phyloP scores from a whole-genome alignment of 64 coral and sea anemone species.

The Stichodactyla helianthus region DNA sequence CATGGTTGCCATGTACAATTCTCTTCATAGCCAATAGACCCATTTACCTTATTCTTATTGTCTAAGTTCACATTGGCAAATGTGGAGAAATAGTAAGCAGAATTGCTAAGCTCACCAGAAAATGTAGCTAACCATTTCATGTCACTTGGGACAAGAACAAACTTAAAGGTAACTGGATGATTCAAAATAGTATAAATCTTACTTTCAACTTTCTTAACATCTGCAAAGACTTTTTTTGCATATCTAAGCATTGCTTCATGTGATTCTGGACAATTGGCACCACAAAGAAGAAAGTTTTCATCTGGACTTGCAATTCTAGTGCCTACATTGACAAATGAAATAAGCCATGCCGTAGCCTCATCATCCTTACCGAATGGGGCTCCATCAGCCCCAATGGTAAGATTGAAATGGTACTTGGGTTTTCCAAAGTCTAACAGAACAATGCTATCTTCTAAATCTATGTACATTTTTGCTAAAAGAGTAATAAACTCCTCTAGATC shows the following conservation, averaged over 20 bases:
- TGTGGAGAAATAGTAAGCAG: slow-evolving; percentile 60
- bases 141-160: slow-evolving; percentile 62
- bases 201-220: neutral
- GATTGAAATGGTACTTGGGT: slow-evolving; percentile 2
- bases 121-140: slow-evolving; percentile 58
- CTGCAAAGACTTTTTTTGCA: neutral
- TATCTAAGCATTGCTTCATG: slow-evolving; percentile 68
- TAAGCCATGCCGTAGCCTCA: slow-evolving; percentile 63
- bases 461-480: slow-evolving; percentile 9
- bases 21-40: slow-evolving; percentile 40
- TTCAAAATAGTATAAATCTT: neutral
- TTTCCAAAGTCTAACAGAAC: neutral
- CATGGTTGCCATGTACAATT: slow-evolving; percentile 73
- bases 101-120: slow-evolving; percentile 63
- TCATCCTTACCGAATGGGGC: slow-evolving; percentile 64
- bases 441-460: neutral
- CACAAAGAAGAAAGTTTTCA: slow-evolving; percentile 47
- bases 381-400: slow-evolving; percentile 54
- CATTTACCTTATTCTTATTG: slow-evolving; percentile 52
- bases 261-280: slow-evolving; percentile 76
- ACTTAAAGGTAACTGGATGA: slow-evolving; percentile 1
- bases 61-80: slow-evolving; percentile 67
- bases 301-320: slow-evolving; percentile 41
- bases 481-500: slow-evolving; percentile 51
- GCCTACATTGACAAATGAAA: slow-evolving; percentile 75